Conservation (phyloP, 2,797 vertebrate species). For the Oophaga sylvatica region DNA sequence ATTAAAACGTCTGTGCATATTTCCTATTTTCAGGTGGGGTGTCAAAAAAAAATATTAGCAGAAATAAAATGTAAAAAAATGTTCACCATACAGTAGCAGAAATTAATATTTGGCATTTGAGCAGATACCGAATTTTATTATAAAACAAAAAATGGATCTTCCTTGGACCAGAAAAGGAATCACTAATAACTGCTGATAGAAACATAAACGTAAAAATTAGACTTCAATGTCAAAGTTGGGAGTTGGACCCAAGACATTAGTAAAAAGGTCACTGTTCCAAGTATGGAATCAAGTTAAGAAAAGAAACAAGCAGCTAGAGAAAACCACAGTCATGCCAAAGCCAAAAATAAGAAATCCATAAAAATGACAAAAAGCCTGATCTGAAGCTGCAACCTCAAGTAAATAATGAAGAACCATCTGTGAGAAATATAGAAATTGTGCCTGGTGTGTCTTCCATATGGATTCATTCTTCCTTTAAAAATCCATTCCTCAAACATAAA, state of each 20-base stretch:
- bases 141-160: neutral
- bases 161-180: neutral
- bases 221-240: neutral
- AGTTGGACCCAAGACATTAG: neutral
- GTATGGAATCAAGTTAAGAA: slow-evolving; percentile 15
- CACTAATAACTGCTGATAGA: neutral
- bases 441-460: slow-evolving; percentile 8
- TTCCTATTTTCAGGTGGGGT: neutral
- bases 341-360: slow-evolving; percentile 46
- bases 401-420: slow-evolving; percentile 30
- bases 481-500: neutral
- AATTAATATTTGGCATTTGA: neutral
- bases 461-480: neutral
- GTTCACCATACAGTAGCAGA: neutral
- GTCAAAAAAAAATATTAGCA: neutral
- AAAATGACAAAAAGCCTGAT: slow-evolving; percentile 41
- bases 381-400: slow-evolving; percentile 22
- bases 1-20: neutral
- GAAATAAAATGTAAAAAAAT: neutral
- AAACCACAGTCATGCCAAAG: slow-evolving; percentile 26
- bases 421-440: slow-evolving; percentile 16
- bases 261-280: slow-evolving; percentile 37
- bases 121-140: neutral
- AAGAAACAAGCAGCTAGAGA: slow-evolving; percentile 23
- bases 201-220: neutral